phyloP scores from a whole-genome alignment of 2,113 vertebrate genomes.

The Pheucticus melanocephalus region DNA sequence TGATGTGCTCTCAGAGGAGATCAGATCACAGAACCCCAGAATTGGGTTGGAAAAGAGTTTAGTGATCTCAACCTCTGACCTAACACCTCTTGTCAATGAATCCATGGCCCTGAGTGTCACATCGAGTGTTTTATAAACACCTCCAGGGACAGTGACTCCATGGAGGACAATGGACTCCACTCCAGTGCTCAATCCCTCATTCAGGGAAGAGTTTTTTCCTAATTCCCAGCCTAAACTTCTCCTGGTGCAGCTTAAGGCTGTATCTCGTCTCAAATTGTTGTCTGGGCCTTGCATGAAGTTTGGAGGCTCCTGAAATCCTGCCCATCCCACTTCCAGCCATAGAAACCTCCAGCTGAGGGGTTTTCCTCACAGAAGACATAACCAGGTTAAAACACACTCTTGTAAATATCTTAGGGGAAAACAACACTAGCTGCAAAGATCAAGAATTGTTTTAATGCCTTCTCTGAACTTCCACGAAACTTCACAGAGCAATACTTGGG shows the following conservation, averaged over 20 bases:
- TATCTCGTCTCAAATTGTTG: accelerated
- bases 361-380: neutral
- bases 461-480: neutral
- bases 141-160: neutral
- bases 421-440: neutral
- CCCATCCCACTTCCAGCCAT: accelerated
- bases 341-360: neutral
- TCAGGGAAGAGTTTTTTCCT: neutral
- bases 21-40: neutral
- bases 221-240: neutral
- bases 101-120: neutral
- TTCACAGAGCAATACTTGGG: neutral
- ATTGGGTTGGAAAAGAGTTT: neutral
- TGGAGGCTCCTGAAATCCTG: neutral
- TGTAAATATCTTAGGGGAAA: neutral
- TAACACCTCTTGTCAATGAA: neutral
- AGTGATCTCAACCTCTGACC: neutral
- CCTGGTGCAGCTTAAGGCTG: neutral
- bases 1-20: neutral
- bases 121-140: neutral
- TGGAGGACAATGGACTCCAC: too few relatives aligned
- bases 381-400: neutral
- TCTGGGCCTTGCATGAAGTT: too few relatives aligned
- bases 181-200: neutral
- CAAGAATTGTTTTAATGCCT: neutral